Base-by-base conservation (phyloP, 2,113 vertebrate genomes). In the Peucedramus taeniatus region DNA sequence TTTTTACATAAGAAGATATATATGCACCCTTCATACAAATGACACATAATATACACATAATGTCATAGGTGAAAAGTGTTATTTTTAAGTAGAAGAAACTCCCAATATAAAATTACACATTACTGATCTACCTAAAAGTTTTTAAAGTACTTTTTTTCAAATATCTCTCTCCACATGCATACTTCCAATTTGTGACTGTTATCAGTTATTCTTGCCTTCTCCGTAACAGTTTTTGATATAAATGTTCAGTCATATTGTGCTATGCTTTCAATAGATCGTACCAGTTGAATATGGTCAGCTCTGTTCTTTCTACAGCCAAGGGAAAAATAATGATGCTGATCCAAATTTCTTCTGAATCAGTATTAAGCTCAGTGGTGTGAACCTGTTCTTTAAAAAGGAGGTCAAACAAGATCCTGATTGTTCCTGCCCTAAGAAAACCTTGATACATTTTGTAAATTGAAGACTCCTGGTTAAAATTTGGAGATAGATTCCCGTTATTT, bases 121-220 rank as follows among this genome's bases (percentile, higher is more conserved):
- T 21, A 42, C 18, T 63, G 13, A 50, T 27, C 19, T 64, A 22
- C 8, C 9, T 49, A 28, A 45, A 64, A 49, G 1, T 1, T 70
- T 89, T 70, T 15, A 28, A 83, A 74, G 6, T 49, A 4, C 4
- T 57, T 89, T 33, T 91, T 94, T 96, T 51, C 61, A 76, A 68
- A 91, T 91, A 16, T 75, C 12, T 94, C 65, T 87, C 16, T 74
- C 42, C 44, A 68, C 49, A 68, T 39, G 82, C 51, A 75, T 89
- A 86, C 71, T 96, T 96, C 51, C 50, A 47, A 74, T 97, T 96
- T 97, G 81, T 94, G 72, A 85, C 77, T 92, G 47, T 94, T 96
- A 94, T 87, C 92, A 93, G 71, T 90, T 97, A 94, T 91, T 93
- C 65, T 95, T 97, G 87, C 47, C 81, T 96, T 92, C 92, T 56